phyloP scores from a whole-genome alignment of 2,797 vertebrate genomes.

The Sphenopsis melanotis region DNA sequence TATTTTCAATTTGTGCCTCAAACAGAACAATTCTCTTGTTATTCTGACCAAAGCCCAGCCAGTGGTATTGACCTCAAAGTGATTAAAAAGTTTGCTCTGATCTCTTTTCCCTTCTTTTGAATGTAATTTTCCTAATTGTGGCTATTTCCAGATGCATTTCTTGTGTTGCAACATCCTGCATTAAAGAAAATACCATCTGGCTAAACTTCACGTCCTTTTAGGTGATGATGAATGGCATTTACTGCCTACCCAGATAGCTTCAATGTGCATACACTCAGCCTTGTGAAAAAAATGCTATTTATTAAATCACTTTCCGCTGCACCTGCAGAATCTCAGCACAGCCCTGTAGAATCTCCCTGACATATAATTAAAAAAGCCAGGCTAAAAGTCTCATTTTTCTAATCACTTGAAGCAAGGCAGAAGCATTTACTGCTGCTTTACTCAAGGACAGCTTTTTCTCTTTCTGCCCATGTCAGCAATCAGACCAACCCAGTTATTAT shows the following conservation, averaged over 20 bases:
- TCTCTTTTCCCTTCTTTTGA: background rate
- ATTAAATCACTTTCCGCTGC: slow-evolving; percentile 59
- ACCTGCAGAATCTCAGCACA: slow-evolving; percentile 52
- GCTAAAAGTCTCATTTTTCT: slow-evolving; percentile 66
- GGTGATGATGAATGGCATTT: slow-evolving; percentile 54
- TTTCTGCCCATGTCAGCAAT: slow-evolving; percentile 50
- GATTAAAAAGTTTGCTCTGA: background rate
- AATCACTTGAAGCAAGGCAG: slow-evolving; percentile 52
- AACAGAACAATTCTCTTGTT: background rate
- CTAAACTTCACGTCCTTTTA: slow-evolving; percentile 15
- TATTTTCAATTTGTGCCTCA: background rate
- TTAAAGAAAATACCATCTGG: slow-evolving; percentile 48
- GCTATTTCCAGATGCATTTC: slow-evolving; percentile 18
- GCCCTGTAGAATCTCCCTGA: slow-evolving; percentile 38
- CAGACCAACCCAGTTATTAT: background rate
- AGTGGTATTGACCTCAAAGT: background rate
- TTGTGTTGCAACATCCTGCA: background rate
- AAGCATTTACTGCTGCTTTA: slow-evolving; percentile 50
- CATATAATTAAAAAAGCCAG: slow-evolving; percentile 50
- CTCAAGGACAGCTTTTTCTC: slow-evolving; percentile 34
- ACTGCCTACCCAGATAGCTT: slow-evolving; percentile 32
- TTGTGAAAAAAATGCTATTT: slow-evolving; percentile 41
- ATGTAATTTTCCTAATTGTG: slow-evolving; percentile 11
- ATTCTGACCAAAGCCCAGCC: background rate
- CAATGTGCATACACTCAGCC: background rate